Evolutionary conservation across 2,113 vertebrate genomes (phyloP), one percentile per base, ranked within the genome.

Genomic region (Eidolon helvum): DNA sequence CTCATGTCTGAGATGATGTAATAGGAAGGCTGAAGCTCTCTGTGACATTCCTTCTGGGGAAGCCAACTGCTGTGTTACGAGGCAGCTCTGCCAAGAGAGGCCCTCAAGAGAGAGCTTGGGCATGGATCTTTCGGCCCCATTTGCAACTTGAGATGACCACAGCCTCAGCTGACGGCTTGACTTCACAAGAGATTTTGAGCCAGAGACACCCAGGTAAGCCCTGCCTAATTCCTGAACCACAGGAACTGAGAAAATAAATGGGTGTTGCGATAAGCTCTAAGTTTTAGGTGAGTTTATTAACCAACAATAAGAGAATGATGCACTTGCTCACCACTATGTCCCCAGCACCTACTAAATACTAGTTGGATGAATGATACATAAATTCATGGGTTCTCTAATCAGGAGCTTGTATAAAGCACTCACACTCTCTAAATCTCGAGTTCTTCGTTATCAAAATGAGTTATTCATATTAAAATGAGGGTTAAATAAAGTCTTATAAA

Each of bases 401-500:
- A 22, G 33, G 5, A 59, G 11, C 26, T 80, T 16, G 9, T 9
- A 4, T 48, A 48, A 57, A 57, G 33, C 69, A 53, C 63, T 48
- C n/a, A 7, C 1, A 2, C 9, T 86, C 21, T 63, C 79, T 72
- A 55, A 35, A 21, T 89, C 79, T 84, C n/a, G 11, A 78, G 55
- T 18, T 96, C 69, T 84, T 71, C 12, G 4, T 59, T 38, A 63
- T 71, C 43, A 83, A 83, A 87, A 69, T 30, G 11, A 63, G 59
- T 63, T 63, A 63, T 63, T 85, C 45, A 24, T 63, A 50, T 45
- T 63, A 48, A 63, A 79, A 21, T 78, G 55, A 63, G 14, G 45
- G 72, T 69, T 45, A 88, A 83, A 33, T 69, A 35, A 65, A 92
- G 15, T 33, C 33, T 96, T 78, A 87, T 53, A 94, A 93, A 87